A percentile compares a stretch with the other conserved stretches of the same genome.
Conservation (phyloP, 2,888 invertebrate species). For the Diaprepes abbreviatus region DNA sequence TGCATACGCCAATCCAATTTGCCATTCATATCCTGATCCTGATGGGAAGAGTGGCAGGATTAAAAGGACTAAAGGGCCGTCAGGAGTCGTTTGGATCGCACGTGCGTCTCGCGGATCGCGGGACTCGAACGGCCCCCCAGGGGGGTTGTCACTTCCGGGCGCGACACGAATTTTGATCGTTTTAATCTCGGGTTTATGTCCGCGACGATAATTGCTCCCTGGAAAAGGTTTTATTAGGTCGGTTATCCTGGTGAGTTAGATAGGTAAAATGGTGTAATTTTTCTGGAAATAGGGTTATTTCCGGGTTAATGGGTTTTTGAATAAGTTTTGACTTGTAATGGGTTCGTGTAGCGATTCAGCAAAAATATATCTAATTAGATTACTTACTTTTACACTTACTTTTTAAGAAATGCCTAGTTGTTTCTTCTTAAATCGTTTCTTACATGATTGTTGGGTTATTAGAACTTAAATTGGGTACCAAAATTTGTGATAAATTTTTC, state of each 20-base stretch:
- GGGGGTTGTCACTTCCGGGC: conserved; percentile 39
- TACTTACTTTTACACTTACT: too few species aligned
- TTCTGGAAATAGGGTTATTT: conserved; percentile 7
- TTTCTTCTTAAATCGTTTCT: too few species aligned
- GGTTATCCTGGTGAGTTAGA: conserved; percentile 19
- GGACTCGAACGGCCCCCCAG: conserved; percentile 17
- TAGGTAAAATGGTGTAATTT: conserved; percentile 10
- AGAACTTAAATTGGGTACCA: too few species aligned
- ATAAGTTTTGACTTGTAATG: background rate
- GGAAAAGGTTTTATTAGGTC: conserved; percentile 34
- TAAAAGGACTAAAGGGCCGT: conserved; percentile 40
- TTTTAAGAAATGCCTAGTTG: background rate
- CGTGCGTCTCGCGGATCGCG: conserved; percentile 40
- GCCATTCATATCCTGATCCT: conserved; percentile 37
- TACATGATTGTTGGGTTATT: too few species aligned
- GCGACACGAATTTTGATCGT: conserved; percentile 47
- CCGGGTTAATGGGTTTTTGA: conserved; percentile 1
- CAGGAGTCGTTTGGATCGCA: conserved; percentile 43
- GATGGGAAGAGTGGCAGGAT: conserved; percentile 27
- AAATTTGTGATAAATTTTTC: too few species aligned
- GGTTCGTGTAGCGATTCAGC: too few species aligned
- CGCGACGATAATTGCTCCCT: conserved; percentile 39
- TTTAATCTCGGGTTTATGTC: conserved; percentile 45
- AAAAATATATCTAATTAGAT: too few species aligned
- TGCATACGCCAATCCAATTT: conserved; percentile 17